phyloP scores from a whole-genome alignment of 2,888 invertebrate species.

The Microchrysa polita region DNA sequence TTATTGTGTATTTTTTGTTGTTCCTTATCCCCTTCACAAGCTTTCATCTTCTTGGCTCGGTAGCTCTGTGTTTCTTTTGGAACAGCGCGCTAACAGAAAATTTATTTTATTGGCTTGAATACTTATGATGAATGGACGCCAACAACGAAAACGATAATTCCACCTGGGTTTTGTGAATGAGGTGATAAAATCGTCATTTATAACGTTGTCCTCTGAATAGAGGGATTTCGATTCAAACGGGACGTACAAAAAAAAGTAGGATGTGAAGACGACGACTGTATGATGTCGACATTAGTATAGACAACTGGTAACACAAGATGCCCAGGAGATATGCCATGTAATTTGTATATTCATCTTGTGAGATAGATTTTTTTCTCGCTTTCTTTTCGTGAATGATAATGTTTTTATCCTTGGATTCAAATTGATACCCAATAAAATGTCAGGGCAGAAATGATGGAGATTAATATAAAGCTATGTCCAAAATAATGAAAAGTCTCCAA shows the following conservation, averaged over 20 bases:
- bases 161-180: conserved; percentile 43
- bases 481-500: no score
- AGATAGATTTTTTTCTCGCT: conserved; percentile 2
- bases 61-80: no score
- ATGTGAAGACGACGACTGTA: neutral
- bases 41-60: neutral
- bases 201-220: neutral
- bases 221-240: neutral
- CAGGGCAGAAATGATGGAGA: no score
- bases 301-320: conserved; percentile 9
- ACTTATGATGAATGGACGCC: conserved; percentile 41
- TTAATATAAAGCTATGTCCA: no score
- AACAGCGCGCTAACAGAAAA: conserved; percentile 36
- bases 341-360: conserved; percentile 22
- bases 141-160: conserved; percentile 41
- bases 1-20: neutral
- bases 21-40: neutral
- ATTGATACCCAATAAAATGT: no score
- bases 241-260: neutral
- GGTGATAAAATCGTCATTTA: conserved; percentile 43
- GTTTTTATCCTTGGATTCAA: no score
- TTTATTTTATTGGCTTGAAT: conserved; percentile 44
- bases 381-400: neutral
- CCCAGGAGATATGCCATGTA: neutral
- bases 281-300: conserved; percentile 1